Evolutionary conservation across 64 coral and sea anemone species (phyloP).

Genomic region (Pachyseris speciosa): DNA sequence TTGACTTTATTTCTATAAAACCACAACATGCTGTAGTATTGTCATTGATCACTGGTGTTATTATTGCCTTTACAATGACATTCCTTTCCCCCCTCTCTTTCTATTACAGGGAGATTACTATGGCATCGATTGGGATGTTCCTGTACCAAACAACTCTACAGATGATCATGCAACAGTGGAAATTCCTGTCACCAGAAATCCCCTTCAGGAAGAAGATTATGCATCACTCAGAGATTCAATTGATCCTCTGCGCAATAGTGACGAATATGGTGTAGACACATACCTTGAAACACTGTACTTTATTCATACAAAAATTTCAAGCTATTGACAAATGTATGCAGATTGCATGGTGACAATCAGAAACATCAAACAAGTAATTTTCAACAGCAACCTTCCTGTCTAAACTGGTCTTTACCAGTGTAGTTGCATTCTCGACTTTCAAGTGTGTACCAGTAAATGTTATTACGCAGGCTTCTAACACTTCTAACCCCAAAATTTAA

Average conservation of each 20-base stretch:
- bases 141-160: conserved; percentile 44
- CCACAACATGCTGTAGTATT: no score
- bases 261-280: conserved; percentile 57
- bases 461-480: no score
- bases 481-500: no score
- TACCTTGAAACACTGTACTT: conserved; percentile 58
- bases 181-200: conserved; percentile 42
- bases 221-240: conserved; percentile 23
- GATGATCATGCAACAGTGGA: conserved; percentile 52
- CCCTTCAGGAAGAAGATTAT: conserved; percentile 53
- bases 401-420: no score
- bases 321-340: background rate
- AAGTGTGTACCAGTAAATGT: no score
- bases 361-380: no score
- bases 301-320: conserved; percentile 14
- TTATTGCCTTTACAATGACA: background rate
- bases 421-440: no score
- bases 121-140: conserved; percentile 59
- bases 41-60: no score
- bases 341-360: no score
- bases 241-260: conserved; percentile 41
- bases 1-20: no score
- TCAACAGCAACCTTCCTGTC: no score
- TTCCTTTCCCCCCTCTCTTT: no score
- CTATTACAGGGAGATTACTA: conserved; percentile 25